These are phyloP conservation scores for Biston stratarius DNA, from an alignment of 2,888 invertebrate genomes.

Conservation along the genomic window DNA sequence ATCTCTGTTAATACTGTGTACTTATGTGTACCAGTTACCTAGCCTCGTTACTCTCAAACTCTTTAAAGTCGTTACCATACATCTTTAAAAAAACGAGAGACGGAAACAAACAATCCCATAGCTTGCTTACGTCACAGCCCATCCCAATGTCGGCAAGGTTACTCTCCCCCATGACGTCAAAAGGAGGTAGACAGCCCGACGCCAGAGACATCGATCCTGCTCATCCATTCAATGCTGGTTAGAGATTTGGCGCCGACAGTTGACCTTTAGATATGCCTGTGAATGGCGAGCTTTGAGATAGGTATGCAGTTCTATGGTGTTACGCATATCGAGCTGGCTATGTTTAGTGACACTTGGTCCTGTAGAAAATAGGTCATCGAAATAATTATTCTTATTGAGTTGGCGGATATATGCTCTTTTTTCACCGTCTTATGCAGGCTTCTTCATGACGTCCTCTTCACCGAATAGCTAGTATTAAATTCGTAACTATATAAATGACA, in stretches of 20 bases:
- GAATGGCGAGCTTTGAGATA: constrained; percentile 19
- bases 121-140: constrained; percentile 23
- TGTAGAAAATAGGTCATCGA: too few species aligned
- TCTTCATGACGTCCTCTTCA: too few species aligned
- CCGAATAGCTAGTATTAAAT: too few species aligned
- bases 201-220: constrained; percentile 62
- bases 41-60: too few species aligned
- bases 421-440: too few species aligned
- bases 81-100: not conserved
- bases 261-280: constrained; percentile 21
- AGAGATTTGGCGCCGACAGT: constrained; percentile 27
- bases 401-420: too few species aligned
- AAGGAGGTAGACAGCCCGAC: constrained; percentile 58
- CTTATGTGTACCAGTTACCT: too few species aligned
- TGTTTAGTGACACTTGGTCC: too few species aligned
- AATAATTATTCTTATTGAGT: too few species aligned
- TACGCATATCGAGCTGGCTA: not conserved
- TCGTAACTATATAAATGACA: too few species aligned
- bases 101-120: constrained; percentile 8
- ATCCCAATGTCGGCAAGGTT: constrained; percentile 38
- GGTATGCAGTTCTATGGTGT: constrained; percentile 14
- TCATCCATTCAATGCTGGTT: constrained; percentile 55
- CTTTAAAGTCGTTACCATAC: not conserved
- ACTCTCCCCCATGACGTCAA: constrained; percentile 63
- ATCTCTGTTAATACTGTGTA: too few species aligned